Evolutionary conservation across 2,888 invertebrate species (phyloP).

Genomic region (Tillus elongatus): DNA sequence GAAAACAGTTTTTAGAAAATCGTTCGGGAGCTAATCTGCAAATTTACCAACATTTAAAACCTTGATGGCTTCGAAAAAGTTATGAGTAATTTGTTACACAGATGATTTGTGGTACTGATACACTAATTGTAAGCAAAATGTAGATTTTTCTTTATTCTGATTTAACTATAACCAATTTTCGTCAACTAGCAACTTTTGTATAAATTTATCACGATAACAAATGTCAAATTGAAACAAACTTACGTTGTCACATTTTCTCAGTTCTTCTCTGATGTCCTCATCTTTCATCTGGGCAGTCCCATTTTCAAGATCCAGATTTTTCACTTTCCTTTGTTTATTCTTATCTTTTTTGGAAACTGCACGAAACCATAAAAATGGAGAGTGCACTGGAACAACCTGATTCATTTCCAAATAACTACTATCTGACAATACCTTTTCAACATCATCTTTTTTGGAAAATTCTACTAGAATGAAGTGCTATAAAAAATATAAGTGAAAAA

Average conservation of each 20-base stretch:
- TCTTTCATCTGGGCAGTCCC: conserved; percentile 43
- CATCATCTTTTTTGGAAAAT: conserved; percentile 49
- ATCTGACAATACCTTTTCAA: conserved; percentile 47
- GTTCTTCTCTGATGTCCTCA: conserved; percentile 41
- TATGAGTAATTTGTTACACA: no score
- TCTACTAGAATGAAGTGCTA: conserved; percentile 72
- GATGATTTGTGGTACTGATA: no score
- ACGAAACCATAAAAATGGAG: conserved; percentile 66
- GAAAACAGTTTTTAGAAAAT: no score
- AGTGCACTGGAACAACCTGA: conserved; percentile 55
- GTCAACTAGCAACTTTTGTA: no score
- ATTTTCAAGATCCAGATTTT: conserved; percentile 37
- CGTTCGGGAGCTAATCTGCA: no score
- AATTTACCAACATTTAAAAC: no score
- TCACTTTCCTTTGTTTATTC: conserved; percentile 26
- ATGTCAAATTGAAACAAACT: no score
- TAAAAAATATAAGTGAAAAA: conserved; percentile 20
- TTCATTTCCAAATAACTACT: conserved; percentile 51
- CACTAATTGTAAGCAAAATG: no score
- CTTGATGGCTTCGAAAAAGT: no score
- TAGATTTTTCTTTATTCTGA: no score
- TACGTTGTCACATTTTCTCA: conserved; percentile 46
- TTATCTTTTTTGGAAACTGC: conserved; percentile 31
- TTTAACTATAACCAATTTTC: no score
- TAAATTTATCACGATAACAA: no score